Base-by-base conservation (phyloP, 2,888 invertebrate genomes). In the Pyrrhia umbra region DNA sequence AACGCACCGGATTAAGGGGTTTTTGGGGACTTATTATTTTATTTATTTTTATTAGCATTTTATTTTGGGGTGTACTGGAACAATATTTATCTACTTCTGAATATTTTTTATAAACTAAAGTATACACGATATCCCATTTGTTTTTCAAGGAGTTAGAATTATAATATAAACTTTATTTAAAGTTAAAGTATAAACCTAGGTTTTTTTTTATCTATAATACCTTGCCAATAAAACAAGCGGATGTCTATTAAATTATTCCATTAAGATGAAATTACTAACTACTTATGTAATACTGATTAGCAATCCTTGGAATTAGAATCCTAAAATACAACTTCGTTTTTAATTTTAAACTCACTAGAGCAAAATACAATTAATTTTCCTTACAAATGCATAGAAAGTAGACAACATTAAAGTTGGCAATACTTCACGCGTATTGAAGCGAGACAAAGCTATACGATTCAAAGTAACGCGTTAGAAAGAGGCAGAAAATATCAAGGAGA, bases 341-440 rank as follows among this genome's bases (percentile, higher is more conserved):
- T n/a, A n/a, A n/a, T 72, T 52, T 56, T 34, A 8, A 5, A 13
- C 37, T 30, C 6, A 51, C 34, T 16, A 82, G 83, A 90, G 85
- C 82, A 81, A 59, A 75, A 59, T 78, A 61, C 66, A 20, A 4
- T 58, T 52, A 61, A 13, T 76, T 59, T 69, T 81, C 79, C 80
- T 72, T 80, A 80, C 79, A 83, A 83, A 86, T 85, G 83, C 79
- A 89, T 83, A 85, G 80, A 89, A 89, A 88, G 81, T 86, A 90
- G 88, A 90, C 90, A 91, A 87, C 85, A 88, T 79, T 82, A 85
- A 88, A 90, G 84, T 90, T 90, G 86, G 86, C 85, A 89, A 88
- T 90, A 82, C 79, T 68, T 79, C 64, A 73, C 82, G 71, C 76
- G 79, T 71, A 88, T 77, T 68, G 76, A 81, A 92, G 79, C 70